Conservation (phyloP, 2,888 invertebrate genomes). For the Mactromeris polynyma region DNA sequence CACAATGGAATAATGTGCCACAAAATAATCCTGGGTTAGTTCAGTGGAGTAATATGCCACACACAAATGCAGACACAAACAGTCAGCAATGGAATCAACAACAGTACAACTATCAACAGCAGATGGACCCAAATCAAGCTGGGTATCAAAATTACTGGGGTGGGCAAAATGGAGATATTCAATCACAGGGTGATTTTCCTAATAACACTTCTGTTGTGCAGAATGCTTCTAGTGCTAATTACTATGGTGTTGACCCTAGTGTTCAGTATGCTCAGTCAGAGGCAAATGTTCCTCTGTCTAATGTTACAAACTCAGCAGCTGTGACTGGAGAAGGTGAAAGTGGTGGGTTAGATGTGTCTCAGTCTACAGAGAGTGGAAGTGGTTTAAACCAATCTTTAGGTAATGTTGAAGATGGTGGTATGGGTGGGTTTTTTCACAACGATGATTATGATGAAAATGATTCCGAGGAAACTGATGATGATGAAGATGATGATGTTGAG, state of each 20-base stretch:
- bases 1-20: conserved; percentile 45
- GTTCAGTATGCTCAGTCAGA: conserved; percentile 32
- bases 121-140: conserved; percentile 44
- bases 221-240: conserved; percentile 32
- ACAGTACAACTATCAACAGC: conserved; percentile 39
- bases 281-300: not conserved
- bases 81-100: conserved; percentile 50
- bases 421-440: conserved; percentile 65
- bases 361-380: conserved; percentile 55
- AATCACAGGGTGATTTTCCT: conserved; percentile 13
- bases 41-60: not conserved
- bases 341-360: conserved; percentile 51
- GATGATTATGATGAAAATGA: conserved; percentile 56
- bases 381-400: conserved; percentile 62
- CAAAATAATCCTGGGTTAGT: not conserved
- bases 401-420: conserved; percentile 65
- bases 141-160: conserved; percentile 58
- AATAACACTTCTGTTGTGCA: conserved; percentile 12
- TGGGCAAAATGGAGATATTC: conserved; percentile 37
- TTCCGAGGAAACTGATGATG: conserved; percentile 43
- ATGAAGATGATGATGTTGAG: conserved; percentile 47
- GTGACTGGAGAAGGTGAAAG: conserved; percentile 35
- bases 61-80: conserved; percentile 49
- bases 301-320: not conserved
- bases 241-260: conserved; percentile 30